Conservation (phyloP, 2,113 vertebrate species). For the Oncorhynchus gorbuscha region DNA sequence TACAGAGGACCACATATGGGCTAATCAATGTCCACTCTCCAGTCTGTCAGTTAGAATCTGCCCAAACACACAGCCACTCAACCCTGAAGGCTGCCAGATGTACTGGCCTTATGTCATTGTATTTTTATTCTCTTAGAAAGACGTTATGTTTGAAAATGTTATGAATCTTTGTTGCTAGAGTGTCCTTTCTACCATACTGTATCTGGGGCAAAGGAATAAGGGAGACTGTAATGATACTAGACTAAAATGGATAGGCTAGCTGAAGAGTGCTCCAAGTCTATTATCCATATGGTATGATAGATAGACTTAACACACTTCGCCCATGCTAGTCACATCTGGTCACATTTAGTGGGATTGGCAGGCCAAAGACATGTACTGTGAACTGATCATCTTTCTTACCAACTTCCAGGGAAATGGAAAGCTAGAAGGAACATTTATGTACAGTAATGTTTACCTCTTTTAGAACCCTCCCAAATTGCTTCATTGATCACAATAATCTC, state of each 20-base stretch:
- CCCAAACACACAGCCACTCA: slow-evolving; percentile 64
- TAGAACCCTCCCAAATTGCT: no score
- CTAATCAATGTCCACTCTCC: slow-evolving; percentile 61
- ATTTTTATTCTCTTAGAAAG: slow-evolving; percentile 39
- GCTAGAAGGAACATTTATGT: no score
- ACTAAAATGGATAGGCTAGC: slow-evolving; percentile 30
- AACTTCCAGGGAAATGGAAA: no score
- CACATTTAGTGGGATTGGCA: slow-evolving; percentile 3
- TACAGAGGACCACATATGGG: no score
- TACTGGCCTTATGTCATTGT: slow-evolving; percentile 58
- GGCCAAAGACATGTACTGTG: no score
- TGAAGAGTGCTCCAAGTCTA: slow-evolving; percentile 47
- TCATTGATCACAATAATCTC: no score
- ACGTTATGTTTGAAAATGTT: not conserved
- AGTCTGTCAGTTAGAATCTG: slow-evolving; percentile 50
- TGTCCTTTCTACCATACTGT: not conserved
- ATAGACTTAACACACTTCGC: not conserved
- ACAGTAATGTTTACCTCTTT: no score
- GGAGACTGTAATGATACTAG: no score
- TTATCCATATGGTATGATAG: slow-evolving; percentile 58
- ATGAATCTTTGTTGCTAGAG: no score
- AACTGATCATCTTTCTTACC: no score
- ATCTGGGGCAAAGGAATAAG: no score
- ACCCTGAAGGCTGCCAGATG: slow-evolving; percentile 67
- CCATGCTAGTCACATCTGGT: slow-evolving; percentile 43